A percentile compares a stretch with the other conserved stretches of the same genome.
Evolutionary conservation across 2,113 vertebrate species (phyloP).

Genomic region (Calypte anna): DNA sequence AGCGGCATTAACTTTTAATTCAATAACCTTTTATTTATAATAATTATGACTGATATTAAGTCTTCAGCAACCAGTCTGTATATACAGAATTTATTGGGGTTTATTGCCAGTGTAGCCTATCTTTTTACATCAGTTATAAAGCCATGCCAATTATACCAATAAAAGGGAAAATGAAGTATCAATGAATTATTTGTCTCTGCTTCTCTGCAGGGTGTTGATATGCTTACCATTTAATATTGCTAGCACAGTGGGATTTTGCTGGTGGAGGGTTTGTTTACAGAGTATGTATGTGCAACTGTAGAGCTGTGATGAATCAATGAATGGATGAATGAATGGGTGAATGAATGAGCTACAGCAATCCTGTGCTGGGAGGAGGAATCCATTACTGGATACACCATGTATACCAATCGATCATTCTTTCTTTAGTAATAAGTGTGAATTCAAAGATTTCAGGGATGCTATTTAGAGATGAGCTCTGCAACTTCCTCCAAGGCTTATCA

Average conservation of each 20-base stretch:
- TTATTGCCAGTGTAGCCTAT: slow-evolving; percentile 65
- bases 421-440: neutral
- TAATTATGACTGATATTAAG: slow-evolving; percentile 69
- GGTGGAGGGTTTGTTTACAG: slow-evolving; percentile 47
- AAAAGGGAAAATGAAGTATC: slow-evolving; percentile 21
- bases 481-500: neutral
- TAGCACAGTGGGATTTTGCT: slow-evolving; percentile 3
- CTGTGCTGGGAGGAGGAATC: neutral
- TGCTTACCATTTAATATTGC: slow-evolving; percentile 7
- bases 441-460: neutral
- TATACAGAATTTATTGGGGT: slow-evolving; percentile 61
- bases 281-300: slow-evolving; percentile 7
- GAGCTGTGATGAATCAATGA: neutral
- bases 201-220: slow-evolving; percentile 36
- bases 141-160: slow-evolving; percentile 12
- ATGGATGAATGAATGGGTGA: slow-evolving; percentile 9
- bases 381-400: neutral
- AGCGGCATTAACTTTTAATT: slow-evolving; percentile 78
- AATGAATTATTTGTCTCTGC: neutral
- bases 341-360: slow-evolving; percentile 22
- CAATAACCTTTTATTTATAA: slow-evolving; percentile 72
- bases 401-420: neutral
- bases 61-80: slow-evolving; percentile 60
- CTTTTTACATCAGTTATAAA: slow-evolving; percentile 62
- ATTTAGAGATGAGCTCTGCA: neutral